Evolutionary conservation across 2,888 invertebrate species (phyloP).

Genomic region (Phytoseiulus persimilis): DNA sequence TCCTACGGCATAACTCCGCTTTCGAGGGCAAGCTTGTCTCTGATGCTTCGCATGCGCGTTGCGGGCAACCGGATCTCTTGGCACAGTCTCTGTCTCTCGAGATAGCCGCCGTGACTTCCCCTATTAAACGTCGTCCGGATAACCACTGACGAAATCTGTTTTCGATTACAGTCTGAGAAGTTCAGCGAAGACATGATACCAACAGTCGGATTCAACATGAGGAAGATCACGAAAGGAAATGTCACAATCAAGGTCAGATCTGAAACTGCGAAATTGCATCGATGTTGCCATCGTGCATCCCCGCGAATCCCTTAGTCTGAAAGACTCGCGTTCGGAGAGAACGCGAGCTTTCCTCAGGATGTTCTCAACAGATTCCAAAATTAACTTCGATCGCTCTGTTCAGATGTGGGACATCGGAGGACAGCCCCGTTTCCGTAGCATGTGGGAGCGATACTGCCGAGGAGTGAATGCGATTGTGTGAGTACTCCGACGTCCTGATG

Average conservation of each 20-base stretch:
- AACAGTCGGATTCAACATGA: constrained; percentile 99
- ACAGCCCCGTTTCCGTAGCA: constrained; percentile 95
- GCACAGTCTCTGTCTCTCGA: no score
- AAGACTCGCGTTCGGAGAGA: no score
- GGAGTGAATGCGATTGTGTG: constrained; percentile 99
- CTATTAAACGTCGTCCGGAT: no score
- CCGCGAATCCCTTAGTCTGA: no score
- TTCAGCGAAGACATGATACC: constrained; percentile 99
- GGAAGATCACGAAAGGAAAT: constrained; percentile 99
- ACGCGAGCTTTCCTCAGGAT: no score
- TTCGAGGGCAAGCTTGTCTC: no score
- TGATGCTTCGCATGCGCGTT: no score
- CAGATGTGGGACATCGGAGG: constrained; percentile 96
- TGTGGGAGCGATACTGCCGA: constrained; percentile 99
- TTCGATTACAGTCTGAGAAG: constrained; percentile 76
- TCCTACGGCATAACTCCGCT: no score
- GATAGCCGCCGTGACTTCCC: no score
- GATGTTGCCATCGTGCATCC: not conserved
- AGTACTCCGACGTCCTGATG: constrained; percentile 50
- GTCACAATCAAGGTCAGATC: constrained; percentile 79
- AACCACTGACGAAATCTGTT: no score
- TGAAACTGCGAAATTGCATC: not conserved
- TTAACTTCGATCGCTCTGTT: constrained; percentile 43
- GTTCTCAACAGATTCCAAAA: not conserved
- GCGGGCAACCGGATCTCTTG: no score